These are phyloP conservation scores for Ophioderma brevispina DNA, from an alignment of 35 echinoderm and acorn worm species.

Conservation along the genomic window DNA sequence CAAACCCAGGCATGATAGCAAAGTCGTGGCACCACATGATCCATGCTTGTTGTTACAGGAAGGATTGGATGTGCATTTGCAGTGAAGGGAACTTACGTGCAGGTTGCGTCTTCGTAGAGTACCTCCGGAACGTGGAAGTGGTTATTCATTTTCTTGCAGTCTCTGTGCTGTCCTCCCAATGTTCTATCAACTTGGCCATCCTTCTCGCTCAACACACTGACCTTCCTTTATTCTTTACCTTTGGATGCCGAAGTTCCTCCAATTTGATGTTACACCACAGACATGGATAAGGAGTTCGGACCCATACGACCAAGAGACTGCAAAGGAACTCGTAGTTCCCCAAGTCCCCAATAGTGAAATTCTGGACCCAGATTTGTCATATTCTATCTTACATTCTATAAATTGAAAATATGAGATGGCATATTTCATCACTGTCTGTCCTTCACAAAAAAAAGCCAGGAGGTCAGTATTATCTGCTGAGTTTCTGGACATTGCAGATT, in stretches of 20 bases:
- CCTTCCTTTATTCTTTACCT: neutral
- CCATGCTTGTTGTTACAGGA: neutral
- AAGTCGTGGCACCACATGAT: neutral
- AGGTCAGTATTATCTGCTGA: conserved; percentile 7
- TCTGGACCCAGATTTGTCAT: too few relatives aligned
- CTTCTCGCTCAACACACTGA: neutral
- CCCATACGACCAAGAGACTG: neutral
- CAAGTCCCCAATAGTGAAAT: too few relatives aligned
- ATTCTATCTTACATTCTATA: too few relatives aligned
- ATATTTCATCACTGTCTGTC: neutral
- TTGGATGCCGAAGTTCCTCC: neutral
- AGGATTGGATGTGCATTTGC: neutral
- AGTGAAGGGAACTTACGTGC: neutral
- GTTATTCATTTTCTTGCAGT: neutral
- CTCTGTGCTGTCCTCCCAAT: neutral
- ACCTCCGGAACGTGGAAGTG: too few relatives aligned
- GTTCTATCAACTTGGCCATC: neutral
- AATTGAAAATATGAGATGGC: neutral
- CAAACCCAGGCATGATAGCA: neutral
- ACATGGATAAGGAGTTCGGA: neutral
- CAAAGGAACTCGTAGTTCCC: too few relatives aligned
- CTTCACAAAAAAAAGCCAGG: neutral
- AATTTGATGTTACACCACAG: neutral
- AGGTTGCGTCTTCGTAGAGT: neutral
- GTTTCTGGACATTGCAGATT: neutral